phyloP scores from a whole-genome alignment of 1,140 invertebrate species.

The Scaptomyza graminum region DNA sequence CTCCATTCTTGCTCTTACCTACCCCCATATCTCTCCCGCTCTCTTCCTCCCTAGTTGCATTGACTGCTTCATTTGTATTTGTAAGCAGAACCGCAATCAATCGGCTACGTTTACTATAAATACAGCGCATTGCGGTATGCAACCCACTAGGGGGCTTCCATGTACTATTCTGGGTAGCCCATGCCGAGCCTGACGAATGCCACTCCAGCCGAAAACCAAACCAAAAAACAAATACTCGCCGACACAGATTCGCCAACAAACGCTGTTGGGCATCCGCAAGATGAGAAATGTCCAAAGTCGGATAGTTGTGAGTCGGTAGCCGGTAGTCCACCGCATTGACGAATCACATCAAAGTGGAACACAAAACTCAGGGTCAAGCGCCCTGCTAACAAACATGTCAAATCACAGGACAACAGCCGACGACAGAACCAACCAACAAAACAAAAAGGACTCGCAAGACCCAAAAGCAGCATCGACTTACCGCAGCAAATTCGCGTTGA shows the following conservation, averaged over 20 bases:
- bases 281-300: conserved; percentile 14
- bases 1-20: too few species aligned
- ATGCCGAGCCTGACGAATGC: conserved; percentile 42
- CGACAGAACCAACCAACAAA: conserved; percentile 45
- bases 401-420: conserved; percentile 63
- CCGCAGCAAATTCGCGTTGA: conserved; percentile 76
- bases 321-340: conserved; percentile 81
- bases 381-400: conserved; percentile 77
- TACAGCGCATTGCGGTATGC: conserved; percentile 63
- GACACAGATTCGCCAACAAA: conserved; percentile 76
- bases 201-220: conserved; percentile 21
- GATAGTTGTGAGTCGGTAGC: conserved; percentile 62
- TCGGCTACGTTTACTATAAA: conserved; percentile 77
- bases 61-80: conserved; percentile 1
- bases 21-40: background rate
- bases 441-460: conserved; percentile 15
- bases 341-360: conserved; percentile 83
- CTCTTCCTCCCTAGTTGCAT: background rate
- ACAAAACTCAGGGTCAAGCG: conserved; percentile 61
- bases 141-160: conserved; percentile 26
- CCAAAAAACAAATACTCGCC: conserved; percentile 3
- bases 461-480: conserved; percentile 68
- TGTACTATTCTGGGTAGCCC: background rate
- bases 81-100: conserved; percentile 55
- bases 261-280: conserved; percentile 71